A percentile compares a stretch with the other conserved stretches of the same genome.
Evolutionary conservation across 2,888 invertebrate species (phyloP).

Genomic region (Drosophila yooni): DNA sequence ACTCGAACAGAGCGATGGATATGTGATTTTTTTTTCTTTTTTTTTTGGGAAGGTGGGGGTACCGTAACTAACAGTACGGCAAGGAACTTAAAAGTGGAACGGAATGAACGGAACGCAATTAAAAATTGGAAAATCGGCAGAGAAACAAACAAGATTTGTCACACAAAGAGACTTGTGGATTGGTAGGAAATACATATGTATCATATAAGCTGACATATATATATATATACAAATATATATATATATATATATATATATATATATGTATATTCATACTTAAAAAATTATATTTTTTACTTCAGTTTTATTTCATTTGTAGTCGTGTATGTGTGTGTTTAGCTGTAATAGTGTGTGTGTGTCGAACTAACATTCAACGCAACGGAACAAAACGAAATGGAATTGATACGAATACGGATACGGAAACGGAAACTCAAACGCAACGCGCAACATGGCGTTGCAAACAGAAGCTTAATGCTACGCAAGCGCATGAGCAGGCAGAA

Average conservation of each 20-base stretch:
- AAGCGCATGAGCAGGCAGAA: constrained; percentile 29
- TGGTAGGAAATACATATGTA: constrained; percentile 20
- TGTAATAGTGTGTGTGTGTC: constrained; percentile 17
- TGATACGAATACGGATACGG: constrained; percentile 33
- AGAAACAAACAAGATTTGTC: constrained; percentile 20
- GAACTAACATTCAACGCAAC: constrained; percentile 42
- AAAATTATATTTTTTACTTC: constrained; percentile 27
- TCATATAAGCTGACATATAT: constrained; percentile 6
- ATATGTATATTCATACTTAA: constrained; percentile 1
- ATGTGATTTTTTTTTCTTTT: background rate
- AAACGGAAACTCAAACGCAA: constrained; percentile 33
- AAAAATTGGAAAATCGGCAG: constrained; percentile 20
- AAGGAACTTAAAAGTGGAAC: constrained; percentile 40
- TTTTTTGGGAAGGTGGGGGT: background rate
- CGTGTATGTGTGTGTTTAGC: constrained; percentile 23
- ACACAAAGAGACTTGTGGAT: constrained; percentile 31
- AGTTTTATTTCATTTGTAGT: constrained; percentile 33
- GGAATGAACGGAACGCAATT: constrained; percentile 45
- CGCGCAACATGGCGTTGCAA: constrained; percentile 11
- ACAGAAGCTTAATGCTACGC: constrained; percentile 54
- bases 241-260: constrained; percentile 4
- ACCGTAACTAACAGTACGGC: constrained; percentile 11
- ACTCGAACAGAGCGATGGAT: background rate
- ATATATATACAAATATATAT: constrained; percentile 1
- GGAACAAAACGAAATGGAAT: constrained; percentile 38